Base-by-base conservation (phyloP, 2,797 vertebrate species). In the Sebastes miniatus region DNA sequence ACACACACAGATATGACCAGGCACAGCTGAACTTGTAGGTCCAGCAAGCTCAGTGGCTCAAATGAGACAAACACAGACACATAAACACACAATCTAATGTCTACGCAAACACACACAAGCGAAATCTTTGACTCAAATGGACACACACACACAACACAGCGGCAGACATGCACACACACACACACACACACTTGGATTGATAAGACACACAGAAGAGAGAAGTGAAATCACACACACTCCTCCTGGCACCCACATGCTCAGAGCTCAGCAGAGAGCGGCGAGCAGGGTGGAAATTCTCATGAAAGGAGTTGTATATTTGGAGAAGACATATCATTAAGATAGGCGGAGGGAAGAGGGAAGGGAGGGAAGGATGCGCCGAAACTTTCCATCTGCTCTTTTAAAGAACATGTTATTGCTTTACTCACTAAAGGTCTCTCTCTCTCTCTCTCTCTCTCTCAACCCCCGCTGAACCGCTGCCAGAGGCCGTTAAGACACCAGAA, bases 291-390 rank as follows among this genome's bases (percentile, higher is more conserved):
- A 96, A 96, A 94, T 91, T 96, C 94, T 96, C 95, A 97, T 96
- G 96, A 96, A 97, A 97, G 93, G 92, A 95, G 93, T 95, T 95
- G 93, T 96, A 88, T 95, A 88, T 96, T 97, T 96, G 96, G 95
- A 95, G 93, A 96, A 96, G 95, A 94, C 95, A 77, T 96, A 93
- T 96, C 93, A 93, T 96, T 97, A 96, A 96, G 95, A 96, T 96
- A 95, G 92, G 91, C 88, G 87, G 83, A 94, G 95, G 95, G 89
- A 89, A 86, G 88, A 84, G 79, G 89, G 89, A 88, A 85, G 93
- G 94, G 90, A 90, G 92, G 91, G 88, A 92, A 93, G 92, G 95
- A 95, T 95, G 93, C 80, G 78, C 88, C 75, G 94, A 95, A 72
- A 87, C 94, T 95, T 97, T 96, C 96, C 96, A 95, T 96, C 96